Conservation (phyloP, 2,113 vertebrate genomes). For the Carollia perspicillata region DNA sequence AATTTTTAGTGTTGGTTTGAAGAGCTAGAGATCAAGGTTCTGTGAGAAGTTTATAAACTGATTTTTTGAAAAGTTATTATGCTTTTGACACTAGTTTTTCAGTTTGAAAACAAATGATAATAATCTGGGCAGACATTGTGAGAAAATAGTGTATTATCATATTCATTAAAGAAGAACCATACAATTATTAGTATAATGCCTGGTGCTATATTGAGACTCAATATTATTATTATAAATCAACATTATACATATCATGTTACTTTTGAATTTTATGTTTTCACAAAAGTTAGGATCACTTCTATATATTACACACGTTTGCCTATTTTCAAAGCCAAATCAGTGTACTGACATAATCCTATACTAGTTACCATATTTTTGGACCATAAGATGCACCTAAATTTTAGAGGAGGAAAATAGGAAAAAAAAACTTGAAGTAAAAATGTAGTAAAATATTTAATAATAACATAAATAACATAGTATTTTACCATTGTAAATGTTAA, state of each 20-base stretch:
- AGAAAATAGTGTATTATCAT: background rate
- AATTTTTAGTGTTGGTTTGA: conserved; percentile 10
- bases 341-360: background rate
- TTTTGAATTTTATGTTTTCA: conserved; percentile 14
- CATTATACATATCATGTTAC: background rate
- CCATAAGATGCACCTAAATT: too few species aligned
- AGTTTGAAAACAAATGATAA: background rate
- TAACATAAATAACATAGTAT: too few species aligned
- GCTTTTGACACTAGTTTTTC: background rate
- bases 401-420: too few species aligned
- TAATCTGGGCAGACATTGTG: background rate
- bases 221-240: background rate
- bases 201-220: background rate
- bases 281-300: background rate
- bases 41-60: background rate
- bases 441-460: too few species aligned
- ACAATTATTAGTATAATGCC: background rate
- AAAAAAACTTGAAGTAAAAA: too few species aligned
- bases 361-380: background rate
- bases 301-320: background rate
- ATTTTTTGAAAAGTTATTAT: background rate
- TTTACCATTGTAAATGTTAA: too few species aligned
- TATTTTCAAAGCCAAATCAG: conserved; percentile 2
- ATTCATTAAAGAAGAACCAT: background rate
- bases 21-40: background rate